These are phyloP conservation scores for Sciurus carolinensis DNA, from an alignment of 2,797 vertebrate species.

Conservation along the genomic window DNA sequence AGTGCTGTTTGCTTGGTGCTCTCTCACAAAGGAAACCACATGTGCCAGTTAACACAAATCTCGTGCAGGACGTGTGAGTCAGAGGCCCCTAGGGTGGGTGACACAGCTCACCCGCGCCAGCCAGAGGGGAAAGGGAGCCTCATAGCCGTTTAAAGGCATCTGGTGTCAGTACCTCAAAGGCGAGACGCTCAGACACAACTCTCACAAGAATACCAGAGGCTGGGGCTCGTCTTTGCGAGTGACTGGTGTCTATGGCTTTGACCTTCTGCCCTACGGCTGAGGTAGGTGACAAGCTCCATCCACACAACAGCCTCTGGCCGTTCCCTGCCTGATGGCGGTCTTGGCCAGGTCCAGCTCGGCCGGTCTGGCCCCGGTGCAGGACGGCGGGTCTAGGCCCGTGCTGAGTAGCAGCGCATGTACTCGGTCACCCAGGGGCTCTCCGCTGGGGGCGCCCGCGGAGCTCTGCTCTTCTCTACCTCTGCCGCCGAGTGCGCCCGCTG, in stretches of 20 bases:
- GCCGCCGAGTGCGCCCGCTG: constrained; percentile 91
- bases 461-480: constrained; percentile 88
- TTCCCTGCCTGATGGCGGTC: constrained; percentile 82
- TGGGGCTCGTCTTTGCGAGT: constrained; percentile 82
- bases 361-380: background rate
- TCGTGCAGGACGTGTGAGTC: background rate
- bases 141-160: constrained; percentile 76
- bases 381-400: constrained; percentile 88
- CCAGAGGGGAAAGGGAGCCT: constrained; percentile 10
- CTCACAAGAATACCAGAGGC: constrained; percentile 84
- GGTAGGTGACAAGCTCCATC: constrained; percentile 85
- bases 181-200: constrained; percentile 81
- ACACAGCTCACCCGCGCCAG: background rate
- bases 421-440: constrained; percentile 98
- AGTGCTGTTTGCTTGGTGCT: background rate
- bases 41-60: background rate
- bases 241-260: constrained; percentile 86
- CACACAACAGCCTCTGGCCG: constrained; percentile 83
- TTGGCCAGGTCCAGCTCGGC: constrained; percentile 77
- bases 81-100: background rate
- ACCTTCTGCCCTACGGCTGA: constrained; percentile 80
- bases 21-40: constrained; percentile 26
- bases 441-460: constrained; percentile 87
- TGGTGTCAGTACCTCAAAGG: constrained; percentile 64
- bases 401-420: constrained; percentile 98